Evolutionary conservation across 2,797 vertebrate species (phyloP), one percentile per base, ranked within the genome.

Genomic region (Odontamblyopus rebecca): DNA sequence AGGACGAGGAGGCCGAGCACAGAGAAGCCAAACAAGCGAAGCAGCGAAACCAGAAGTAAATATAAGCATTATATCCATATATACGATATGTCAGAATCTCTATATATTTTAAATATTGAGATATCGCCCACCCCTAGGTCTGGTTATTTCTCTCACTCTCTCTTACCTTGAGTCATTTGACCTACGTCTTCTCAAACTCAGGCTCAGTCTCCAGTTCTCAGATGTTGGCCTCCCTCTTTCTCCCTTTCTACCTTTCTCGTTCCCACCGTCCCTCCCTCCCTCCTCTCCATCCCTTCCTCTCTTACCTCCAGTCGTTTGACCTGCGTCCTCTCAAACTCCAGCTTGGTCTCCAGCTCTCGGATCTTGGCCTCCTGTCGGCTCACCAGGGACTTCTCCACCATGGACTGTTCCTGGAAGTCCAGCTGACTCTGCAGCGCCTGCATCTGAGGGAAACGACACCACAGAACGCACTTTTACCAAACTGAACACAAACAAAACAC

Each of bases 321-420:
- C 91, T 99, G 98, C 0, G 97, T 98, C 92, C 95, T 96, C 86
- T 99, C 98, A 0, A 99, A 99, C 92, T 99, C 97, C 84, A 99
- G 91, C 80, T 97, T 96, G 44, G 94, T 96, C 88, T 99, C 98
- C 84, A 98, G 92, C 86, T 99, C 98, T 0, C 97, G 96, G 87
- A 95, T 96, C 92, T 97, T 98, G 78, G 96, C 96, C 81, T 99
- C 98, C 79, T 99, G 98, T 51, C 97, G 92, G 90, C 96, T 96
- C 82, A 98, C 96, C 0, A 97, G 89, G 0, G 97, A 98, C 88
- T 97, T 98, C 86, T 99, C 97, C 92, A 99, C 98, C 96, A 97
- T 98, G 82, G 97, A 98, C 81, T 98, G 96, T 82, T 99, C 97
- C 75, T 96, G 93, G 91, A 99, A 99, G 69, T 98, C 97, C 73